A percentile compares a stretch with the other conserved stretches of the same genome.
Conservation (phyloP, 2,888 invertebrate species). For the Xylota sylvarum region DNA sequence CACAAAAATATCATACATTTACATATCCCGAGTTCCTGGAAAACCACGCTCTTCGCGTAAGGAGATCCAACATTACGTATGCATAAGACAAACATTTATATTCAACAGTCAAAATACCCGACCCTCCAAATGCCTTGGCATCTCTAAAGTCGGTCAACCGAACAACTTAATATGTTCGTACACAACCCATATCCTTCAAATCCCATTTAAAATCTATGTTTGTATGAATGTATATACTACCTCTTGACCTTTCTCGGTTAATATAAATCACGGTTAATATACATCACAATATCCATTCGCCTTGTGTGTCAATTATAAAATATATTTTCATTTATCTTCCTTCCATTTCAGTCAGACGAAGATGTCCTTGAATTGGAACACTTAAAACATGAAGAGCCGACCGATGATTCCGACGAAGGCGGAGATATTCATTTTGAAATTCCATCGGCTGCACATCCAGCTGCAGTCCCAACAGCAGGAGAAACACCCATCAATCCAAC, state of each 20-base stretch:
- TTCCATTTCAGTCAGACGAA: conserved; percentile 84
- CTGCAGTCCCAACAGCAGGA: conserved; percentile 50
- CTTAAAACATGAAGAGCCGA: conserved; percentile 82
- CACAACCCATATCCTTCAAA: too few species aligned
- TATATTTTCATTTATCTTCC: background rate
- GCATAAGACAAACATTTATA: background rate
- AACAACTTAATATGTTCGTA: too few species aligned
- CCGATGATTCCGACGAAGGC: conserved; percentile 53
- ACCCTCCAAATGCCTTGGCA: too few species aligned
- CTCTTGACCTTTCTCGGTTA: background rate
- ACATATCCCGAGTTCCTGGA: too few species aligned
- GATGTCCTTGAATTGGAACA: conserved; percentile 86
- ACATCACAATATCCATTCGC: background rate
- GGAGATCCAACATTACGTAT: too few species aligned
- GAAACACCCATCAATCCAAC: conserved; percentile 75
- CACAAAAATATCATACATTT: too few species aligned
- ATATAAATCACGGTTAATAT: background rate
- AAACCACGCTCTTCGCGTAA: too few species aligned
- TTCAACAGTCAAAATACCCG: background rate
- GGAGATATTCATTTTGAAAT: conserved; percentile 65
- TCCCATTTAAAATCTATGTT: too few species aligned
- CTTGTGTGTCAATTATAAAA: background rate
- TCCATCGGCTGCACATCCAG: conserved; percentile 50
- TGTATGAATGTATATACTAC: background rate
- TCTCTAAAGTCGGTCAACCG: too few species aligned